These are phyloP conservation scores for Halcyon badia DNA, from an alignment of 2,797 vertebrate genomes.

Conservation along the genomic window DNA sequence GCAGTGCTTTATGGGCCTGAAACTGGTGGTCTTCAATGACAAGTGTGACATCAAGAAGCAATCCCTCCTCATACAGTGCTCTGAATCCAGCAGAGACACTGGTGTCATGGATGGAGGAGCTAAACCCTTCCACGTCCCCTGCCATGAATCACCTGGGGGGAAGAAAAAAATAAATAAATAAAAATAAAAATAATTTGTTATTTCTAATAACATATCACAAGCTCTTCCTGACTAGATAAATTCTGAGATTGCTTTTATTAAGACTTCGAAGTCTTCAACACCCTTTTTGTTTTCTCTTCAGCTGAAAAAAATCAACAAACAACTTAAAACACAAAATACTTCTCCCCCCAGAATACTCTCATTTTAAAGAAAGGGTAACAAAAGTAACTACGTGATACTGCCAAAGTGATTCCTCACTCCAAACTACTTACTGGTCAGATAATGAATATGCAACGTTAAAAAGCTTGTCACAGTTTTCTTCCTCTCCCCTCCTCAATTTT, in stretches of 20 bases:
- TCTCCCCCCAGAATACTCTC: not conserved
- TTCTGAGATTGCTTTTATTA: conserved; percentile 20
- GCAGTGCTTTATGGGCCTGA: conserved; percentile 98
- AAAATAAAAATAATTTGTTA: conserved; percentile 72
- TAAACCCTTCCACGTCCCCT: conserved; percentile 99
- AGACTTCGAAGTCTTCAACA: not conserved
- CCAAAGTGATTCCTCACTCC: not conserved
- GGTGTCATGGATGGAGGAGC: conserved; percentile 97
- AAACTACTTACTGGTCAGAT: not conserved
- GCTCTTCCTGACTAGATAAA: conserved; percentile 39
- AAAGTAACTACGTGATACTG: not conserved
- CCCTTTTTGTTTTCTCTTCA: conserved; percentile 10
- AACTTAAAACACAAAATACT: conserved; percentile 2
- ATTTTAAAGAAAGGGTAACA: not conserved
- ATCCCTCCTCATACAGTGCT: conserved; percentile 96
- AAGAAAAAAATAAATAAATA: conserved; percentile 65
- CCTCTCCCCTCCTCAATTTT: not conserved
- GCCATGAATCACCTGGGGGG: conserved; percentile 95
- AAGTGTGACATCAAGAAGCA: conserved; percentile 94
- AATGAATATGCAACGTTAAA: conserved; percentile 1
- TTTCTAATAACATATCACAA: conserved; percentile 67
- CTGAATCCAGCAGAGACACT: conserved; percentile 98
- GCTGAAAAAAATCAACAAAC: conserved; percentile 9
- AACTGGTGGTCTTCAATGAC: conserved; percentile 98
- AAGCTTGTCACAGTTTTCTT: not conserved